phyloP scores from a whole-genome alignment of 2,888 invertebrate species.

The Meghimatium bilineatum region DNA sequence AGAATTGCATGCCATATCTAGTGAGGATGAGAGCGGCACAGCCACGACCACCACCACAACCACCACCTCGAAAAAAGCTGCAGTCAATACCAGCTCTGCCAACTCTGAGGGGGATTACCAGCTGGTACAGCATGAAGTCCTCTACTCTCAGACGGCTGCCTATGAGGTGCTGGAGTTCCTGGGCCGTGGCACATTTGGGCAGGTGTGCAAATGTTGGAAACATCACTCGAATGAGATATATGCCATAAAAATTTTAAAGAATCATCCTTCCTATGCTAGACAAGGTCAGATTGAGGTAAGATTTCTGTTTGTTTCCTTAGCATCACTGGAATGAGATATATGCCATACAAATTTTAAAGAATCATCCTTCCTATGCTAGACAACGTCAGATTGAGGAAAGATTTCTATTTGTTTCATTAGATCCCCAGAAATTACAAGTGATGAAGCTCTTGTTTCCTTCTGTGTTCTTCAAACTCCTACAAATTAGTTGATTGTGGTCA shows the following conservation, averaged over 20 bases:
- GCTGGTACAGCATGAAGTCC: constrained; percentile 97
- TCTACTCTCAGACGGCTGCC: constrained; percentile 94
- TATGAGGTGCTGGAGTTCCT: constrained; percentile 98
- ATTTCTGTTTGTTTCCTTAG: constrained; percentile 79
- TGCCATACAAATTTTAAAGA: constrained; percentile 99
- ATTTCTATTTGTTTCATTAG: constrained; percentile 79
- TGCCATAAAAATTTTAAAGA: constrained; percentile 99
- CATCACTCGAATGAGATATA: constrained; percentile 99
- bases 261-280: constrained; percentile 99
- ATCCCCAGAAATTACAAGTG: constrained; percentile 90
- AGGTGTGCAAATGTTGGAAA: constrained; percentile 99
- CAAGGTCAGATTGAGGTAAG: constrained; percentile 97
- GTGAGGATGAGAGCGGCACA: constrained; percentile 75
- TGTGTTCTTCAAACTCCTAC: too few species aligned
- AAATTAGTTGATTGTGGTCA: too few species aligned
- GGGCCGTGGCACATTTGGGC: constrained; percentile 98
- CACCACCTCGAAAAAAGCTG: constrained; percentile 50
- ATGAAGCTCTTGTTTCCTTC: background rate
- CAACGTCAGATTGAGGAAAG: constrained; percentile 97
- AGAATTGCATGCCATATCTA: constrained; percentile 71
- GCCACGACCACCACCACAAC: constrained; percentile 65
- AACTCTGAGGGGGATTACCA: constrained; percentile 94
- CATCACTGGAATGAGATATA: constrained; percentile 99
- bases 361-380: constrained; percentile 99
- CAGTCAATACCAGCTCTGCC: constrained; percentile 62